Evolutionary conservation across 1,140 invertebrate species (phyloP), one percentile per base, ranked within the genome.

Genomic region (Mercenaria mercenaria): DNA sequence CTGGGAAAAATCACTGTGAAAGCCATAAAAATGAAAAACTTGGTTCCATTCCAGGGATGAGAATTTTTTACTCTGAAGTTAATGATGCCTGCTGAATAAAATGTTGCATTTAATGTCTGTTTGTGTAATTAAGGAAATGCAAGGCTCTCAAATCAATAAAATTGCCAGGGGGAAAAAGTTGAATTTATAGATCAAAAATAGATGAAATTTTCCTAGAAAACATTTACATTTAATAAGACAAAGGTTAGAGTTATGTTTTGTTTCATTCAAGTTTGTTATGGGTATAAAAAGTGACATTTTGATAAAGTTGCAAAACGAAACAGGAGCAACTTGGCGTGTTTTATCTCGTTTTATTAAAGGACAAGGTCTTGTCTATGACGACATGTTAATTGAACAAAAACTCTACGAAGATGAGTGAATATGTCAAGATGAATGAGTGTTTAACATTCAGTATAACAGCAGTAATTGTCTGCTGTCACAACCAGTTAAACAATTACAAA

Each of bases 351-450:
- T 47, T 47, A 47, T 8, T 8, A 47, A 29, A n/a, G 26, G 59
- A 64, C n/a, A 64, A 29, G 59, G n/a, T 64, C n/a, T 29, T 64
- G 59, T 4, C n/a, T n/a, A 26, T 29, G 26, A 23, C 29, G 59
- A 64, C 59, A 29, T 64, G 59, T 64, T 64, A 64, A 64, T 64
- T 64, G 59, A 64, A 64, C 6, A 64, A 64, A 64, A 64, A 64
- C 59, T n/a, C n/a, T 23, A 29, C 29, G 26, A 47, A 47, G 15
- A 64, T 72, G 67, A 41, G 67, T 6, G 37, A 37, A 41, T 15
- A 4, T 72, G 67, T 72, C 67, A 72, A 23, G 1, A 39, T 39
- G 34, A 72, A 39, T 39, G 34, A 72, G 67, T 72, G 67, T 72
- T 72, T 39, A 72, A 37, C 67, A 72, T 72, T 72, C 67, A 72